Base-by-base conservation (phyloP, 1,140 invertebrate species). In the Mylabris phalerata region DNA sequence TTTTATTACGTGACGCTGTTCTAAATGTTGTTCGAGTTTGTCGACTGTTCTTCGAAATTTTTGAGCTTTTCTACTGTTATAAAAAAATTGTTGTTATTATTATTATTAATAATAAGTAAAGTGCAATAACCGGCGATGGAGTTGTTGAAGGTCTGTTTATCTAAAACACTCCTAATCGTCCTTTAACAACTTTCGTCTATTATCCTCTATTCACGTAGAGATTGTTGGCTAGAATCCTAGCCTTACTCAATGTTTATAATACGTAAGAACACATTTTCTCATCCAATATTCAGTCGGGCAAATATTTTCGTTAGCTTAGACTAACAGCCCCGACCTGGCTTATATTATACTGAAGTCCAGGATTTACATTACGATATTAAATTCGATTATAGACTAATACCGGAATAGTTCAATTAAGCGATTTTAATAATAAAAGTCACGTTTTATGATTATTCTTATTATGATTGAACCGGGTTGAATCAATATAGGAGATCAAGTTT, bases 121-220 rank as follows among this genome's bases (percentile, higher is more conserved):
- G 19, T 19, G 19, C 19, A 19, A 19, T 19, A 19, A 19, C 19
- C 1, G 1, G 19, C 19, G 19, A 19, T 19, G 1, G 19, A 19
- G 19, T 19, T 19, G 19, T 19, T 19, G 19, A 19, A 19, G 1
- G 19, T 19, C 1, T 19, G 19, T 19, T 19, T 19, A 19, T 19
- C 19, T 2, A 19, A 19, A 19, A 19, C 19, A 19, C 32, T 4
- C 27, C 32, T 32, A 32, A 32, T 46, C 51, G 42, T 44, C 51
- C 51, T 54, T 45, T 45, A 54, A 54, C 46, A 54, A 54, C 51
- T 54, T 46, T 46, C 51, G 24, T 46, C 51, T 54, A 54, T 54
- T 54, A 54, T 54, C 51, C 42, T 45, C 19, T 13, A 54, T 46
- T 54, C 32, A 32, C 1, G 32, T 32, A 32, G 4, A 32, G 32